Conservation (phyloP, 2,797 vertebrate genomes). For the Paramormyrops hopkinsi region DNA sequence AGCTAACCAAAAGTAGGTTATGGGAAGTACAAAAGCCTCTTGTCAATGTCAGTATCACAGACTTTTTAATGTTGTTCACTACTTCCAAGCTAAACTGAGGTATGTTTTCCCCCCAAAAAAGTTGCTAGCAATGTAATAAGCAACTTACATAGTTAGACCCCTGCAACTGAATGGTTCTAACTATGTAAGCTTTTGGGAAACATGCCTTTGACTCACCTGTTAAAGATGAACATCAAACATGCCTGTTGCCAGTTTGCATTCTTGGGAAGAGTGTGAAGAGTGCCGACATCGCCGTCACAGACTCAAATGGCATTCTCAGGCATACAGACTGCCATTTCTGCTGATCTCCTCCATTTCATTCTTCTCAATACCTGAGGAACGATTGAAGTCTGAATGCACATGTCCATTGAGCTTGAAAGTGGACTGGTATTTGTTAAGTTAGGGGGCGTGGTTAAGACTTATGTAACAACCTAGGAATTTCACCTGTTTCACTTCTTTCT, state of each 20-base stretch:
- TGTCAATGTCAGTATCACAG: background rate
- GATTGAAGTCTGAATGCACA: background rate
- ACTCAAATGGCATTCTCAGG: background rate
- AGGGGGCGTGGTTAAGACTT: background rate
- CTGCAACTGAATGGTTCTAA: background rate
- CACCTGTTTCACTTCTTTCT: background rate
- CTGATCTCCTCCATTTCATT: background rate
- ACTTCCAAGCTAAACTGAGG: background rate
- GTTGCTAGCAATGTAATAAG: background rate
- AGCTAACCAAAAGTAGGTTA: background rate
- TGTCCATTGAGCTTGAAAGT: background rate
- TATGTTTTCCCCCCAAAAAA: background rate
- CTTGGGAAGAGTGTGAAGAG: background rate
- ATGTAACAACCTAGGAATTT: background rate
- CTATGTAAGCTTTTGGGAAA: background rate
- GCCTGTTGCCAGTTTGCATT: background rate
- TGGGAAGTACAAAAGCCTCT: background rate
- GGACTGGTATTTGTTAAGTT: background rate
- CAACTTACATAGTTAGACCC: background rate
- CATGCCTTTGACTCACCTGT: background rate
- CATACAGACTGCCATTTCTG: background rate
- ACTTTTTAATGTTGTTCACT: background rate
- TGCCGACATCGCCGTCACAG: background rate
- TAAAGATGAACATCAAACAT: background rate
- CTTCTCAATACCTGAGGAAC: background rate